Percentiles rank a stretch among this genome's conserved stretches.
These are phyloP conservation scores for Eilema griseolum DNA, from an alignment of 2,888 invertebrate species.

Conservation along the genomic window DNA sequence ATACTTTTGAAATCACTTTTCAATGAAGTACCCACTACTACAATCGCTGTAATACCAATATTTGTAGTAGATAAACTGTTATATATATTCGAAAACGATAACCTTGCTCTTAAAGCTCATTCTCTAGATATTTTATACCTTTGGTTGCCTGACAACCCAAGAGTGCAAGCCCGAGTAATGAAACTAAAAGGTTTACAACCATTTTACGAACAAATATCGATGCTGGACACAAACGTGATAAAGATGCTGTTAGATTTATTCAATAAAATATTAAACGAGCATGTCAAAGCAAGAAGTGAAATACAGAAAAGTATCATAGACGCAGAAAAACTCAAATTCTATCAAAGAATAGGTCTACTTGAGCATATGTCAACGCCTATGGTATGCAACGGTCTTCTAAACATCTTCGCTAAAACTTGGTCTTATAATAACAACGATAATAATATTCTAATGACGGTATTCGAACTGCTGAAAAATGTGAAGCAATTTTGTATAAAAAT, in stretches of 20 bases:
- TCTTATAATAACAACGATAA: slow-evolving; percentile 53
- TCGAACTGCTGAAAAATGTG: slow-evolving; percentile 65
- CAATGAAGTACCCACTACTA: slow-evolving; percentile 61
- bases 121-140: slow-evolving; percentile 65
- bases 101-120: slow-evolving; percentile 65
- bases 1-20: slow-evolving; percentile 65
- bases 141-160: slow-evolving; percentile 75
- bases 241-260: slow-evolving; percentile 68
- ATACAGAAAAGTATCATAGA: slow-evolving; percentile 52
- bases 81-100: slow-evolving; percentile 69
- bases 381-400: slow-evolving; percentile 71
- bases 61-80: slow-evolving; percentile 66
- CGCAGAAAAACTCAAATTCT: slow-evolving; percentile 57
- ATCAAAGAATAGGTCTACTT: slow-evolving; percentile 71
- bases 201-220: slow-evolving; percentile 70
- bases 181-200: slow-evolving; percentile 72
- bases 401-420: slow-evolving; percentile 63
- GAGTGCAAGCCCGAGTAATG: slow-evolving; percentile 72
- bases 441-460: slow-evolving; percentile 55
- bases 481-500: slow-evolving; percentile 65
- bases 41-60: slow-evolving; percentile 59
- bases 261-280: slow-evolving; percentile 73
- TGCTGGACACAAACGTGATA: slow-evolving; percentile 62
- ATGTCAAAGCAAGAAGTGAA: slow-evolving; percentile 58
- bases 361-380: slow-evolving; percentile 65